Evolutionary conservation across 2,888 invertebrate species (phyloP), one percentile per base, ranked within the genome.

Genomic region (Drosophila sordidula): DNA sequence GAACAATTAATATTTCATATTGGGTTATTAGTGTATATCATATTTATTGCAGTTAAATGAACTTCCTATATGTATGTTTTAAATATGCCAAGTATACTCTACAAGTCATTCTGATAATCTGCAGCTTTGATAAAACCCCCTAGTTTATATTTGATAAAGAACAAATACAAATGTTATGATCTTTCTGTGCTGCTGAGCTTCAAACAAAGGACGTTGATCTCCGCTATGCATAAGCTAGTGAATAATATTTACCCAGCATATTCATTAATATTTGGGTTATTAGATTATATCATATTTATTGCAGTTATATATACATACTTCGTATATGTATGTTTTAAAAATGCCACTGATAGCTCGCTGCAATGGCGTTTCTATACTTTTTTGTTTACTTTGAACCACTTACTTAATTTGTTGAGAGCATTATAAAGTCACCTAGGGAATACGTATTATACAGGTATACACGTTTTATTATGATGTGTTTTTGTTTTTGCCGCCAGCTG

Each of bases 381-480:
- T 12, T 16, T 52, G 52, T 56, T 57, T 14, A 14, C 12, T 22
- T n/a, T 38, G n/a, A n/a, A 29, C 2, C 6, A 22, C 57, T 61
- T 51, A 55, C 61, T 25, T 4, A n/a, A 36, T 47, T 50, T 25
- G 6, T 36, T 6, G 9, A 70, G 61, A 41, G 57, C 51, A 75
- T 62, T 42, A 3, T 51, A 18, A 58, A 51, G 54, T 70, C 47
- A 45, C 5, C 59, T 42, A 56, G n/a, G 16, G 29, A 49, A 39
- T 12, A 51, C n/a, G 32, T 59, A 39, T 26, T 54, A 22, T 32
- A 36, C 55, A 38, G 47, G 39, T 56, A 62, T 51, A 62, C 47
- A 58, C 51, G 55, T 66, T 67, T 57, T 68, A 74, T 70, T 80
- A 47, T 66, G 59, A 62, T 64, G 39, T 61, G 69, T 77, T 55